phyloP scores from a whole-genome alignment of 2,888 invertebrate species.

The Drosophila helvetica region DNA sequence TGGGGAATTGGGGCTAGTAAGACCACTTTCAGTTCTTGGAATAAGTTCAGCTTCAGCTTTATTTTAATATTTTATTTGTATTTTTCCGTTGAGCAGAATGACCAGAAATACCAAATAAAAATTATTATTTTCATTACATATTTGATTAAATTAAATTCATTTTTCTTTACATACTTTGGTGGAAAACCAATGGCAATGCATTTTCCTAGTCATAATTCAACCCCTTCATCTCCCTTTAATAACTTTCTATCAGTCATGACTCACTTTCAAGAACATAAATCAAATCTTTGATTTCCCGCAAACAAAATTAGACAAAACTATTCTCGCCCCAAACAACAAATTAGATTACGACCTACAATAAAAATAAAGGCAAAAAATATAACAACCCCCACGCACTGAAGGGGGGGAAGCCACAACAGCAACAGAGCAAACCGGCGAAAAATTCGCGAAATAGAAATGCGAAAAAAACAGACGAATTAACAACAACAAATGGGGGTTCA shows the following conservation, averaged over 20 bases:
- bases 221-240: neutral
- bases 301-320: slow-evolving; percentile 42
- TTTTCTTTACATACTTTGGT: no score
- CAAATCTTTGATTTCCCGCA: slow-evolving; percentile 8
- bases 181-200: no score
- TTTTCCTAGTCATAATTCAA: no score
- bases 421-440: slow-evolving; percentile 53
- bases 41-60: slow-evolving; percentile 20
- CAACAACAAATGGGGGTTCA: slow-evolving; percentile 65
- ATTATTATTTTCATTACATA: neutral
- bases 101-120: no score
- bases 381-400: slow-evolving; percentile 20
- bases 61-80: slow-evolving; percentile 15
- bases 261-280: slow-evolving; percentile 4
- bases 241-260: slow-evolving; percentile 12
- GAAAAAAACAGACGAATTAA: slow-evolving; percentile 58
- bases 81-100: neutral
- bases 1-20: slow-evolving; percentile 21
- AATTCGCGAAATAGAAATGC: slow-evolving; percentile 60
- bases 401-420: slow-evolving; percentile 19
- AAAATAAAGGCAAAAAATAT: slow-evolving; percentile 27
- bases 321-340: slow-evolving; percentile 42
- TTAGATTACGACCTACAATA: slow-evolving; percentile 54
- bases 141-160: neutral
- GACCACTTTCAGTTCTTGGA: slow-evolving; percentile 43